A percentile compares a stretch with the other conserved stretches of the same genome.
These are phyloP conservation scores for Ibidorhyncha struthersii DNA, from an alignment of 2,113 vertebrate species.

Conservation along the genomic window DNA sequence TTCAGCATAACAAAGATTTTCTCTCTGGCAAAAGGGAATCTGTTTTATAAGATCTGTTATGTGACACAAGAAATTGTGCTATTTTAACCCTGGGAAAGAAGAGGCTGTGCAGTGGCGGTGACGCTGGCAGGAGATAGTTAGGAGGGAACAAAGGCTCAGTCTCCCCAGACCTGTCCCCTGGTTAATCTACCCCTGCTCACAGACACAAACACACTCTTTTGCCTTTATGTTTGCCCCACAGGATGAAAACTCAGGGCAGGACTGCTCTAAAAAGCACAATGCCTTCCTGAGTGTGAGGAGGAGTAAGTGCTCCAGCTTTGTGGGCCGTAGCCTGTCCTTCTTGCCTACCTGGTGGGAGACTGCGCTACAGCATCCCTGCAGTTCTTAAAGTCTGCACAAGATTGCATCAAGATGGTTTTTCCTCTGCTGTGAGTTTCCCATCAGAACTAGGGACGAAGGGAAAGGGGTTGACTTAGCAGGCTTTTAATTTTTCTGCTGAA, in stretches of 20 bases:
- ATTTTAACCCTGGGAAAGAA: neutral
- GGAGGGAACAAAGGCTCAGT: neutral
- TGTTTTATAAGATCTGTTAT: neutral
- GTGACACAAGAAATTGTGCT: neutral
- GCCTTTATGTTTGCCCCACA: neutral
- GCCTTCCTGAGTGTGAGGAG: neutral
- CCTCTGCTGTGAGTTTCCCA: neutral
- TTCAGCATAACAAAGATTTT: neutral
- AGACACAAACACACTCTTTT: neutral
- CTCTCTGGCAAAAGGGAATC: neutral
- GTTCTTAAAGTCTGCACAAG: neutral
- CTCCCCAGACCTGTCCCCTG: neutral
- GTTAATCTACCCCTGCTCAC: neutral
- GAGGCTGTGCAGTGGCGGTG: neutral
- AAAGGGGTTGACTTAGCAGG: neutral
- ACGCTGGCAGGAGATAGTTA: neutral
- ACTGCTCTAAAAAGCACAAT: neutral
- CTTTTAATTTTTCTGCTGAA: neutral
- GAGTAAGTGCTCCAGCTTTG: neutral
- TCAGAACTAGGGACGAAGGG: fast-evolving
- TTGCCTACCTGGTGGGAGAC: neutral
- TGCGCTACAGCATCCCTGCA: neutral
- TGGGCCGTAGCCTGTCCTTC: fast-evolving
- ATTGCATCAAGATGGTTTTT: neutral
- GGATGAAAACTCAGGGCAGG: neutral